Conservation (phyloP, 1,140 invertebrate species). For the Holcopasites calliopsidis region DNA sequence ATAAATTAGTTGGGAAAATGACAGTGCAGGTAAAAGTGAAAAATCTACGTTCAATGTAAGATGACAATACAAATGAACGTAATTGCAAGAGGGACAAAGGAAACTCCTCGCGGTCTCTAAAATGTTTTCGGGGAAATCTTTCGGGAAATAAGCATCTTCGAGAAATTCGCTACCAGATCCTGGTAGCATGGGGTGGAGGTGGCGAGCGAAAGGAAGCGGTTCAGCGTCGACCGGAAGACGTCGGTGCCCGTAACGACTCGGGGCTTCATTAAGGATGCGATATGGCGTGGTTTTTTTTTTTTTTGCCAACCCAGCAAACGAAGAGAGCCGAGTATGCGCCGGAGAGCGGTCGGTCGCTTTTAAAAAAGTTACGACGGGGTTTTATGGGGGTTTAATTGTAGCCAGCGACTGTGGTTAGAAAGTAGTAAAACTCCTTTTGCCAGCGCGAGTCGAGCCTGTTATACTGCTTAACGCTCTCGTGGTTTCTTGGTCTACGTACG, state of each 20-base stretch:
- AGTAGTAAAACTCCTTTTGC: slow-evolving; percentile 73
- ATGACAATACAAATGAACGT: too few species aligned
- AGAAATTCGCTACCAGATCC: background rate
- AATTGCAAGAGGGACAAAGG: too few species aligned
- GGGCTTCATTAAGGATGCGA: slow-evolving; percentile 72
- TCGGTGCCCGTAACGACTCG: slow-evolving; percentile 46
- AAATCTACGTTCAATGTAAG: too few species aligned
- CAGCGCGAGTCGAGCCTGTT: slow-evolving; percentile 52
- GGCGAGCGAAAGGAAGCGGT: background rate
- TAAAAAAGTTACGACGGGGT: slow-evolving; percentile 75
- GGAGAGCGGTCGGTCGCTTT: slow-evolving; percentile 59
- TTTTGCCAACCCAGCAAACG: slow-evolving; percentile 47
- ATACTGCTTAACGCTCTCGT: slow-evolving; percentile 59
- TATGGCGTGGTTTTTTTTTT: slow-evolving; percentile 65
- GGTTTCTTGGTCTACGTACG: slow-evolving; percentile 45
- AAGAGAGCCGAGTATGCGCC: slow-evolving; percentile 40
- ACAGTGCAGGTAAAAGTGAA: too few species aligned
- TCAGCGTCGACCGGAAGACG: slow-evolving; percentile 60
- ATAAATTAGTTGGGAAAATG: too few species aligned
- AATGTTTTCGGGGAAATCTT: too few species aligned
- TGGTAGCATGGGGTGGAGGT: background rate
- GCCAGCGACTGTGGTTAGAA: slow-evolving; percentile 74
- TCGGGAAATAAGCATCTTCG: slow-evolving; percentile 30
- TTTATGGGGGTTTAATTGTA: slow-evolving; percentile 77
- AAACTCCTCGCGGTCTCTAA: too few species aligned